Base-by-base conservation (phyloP, 2,797 vertebrate species). In the Rhinatrema bivittatum region DNA sequence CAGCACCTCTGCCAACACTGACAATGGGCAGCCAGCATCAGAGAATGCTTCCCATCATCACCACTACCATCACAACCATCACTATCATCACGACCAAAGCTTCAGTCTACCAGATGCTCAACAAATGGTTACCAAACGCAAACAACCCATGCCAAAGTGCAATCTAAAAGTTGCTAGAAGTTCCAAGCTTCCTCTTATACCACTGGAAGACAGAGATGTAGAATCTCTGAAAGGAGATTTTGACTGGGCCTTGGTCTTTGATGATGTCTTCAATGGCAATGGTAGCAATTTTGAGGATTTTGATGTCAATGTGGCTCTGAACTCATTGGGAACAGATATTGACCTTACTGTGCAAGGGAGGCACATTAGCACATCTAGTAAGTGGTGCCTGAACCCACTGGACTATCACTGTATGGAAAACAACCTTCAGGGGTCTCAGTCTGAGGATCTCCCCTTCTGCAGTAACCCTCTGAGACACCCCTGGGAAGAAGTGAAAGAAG, bases 271-370 rank as follows among this genome's bases (percentile, higher is more conserved):
- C 4, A 40, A 78, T 7, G 24, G 16, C 9, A 20, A 39, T 9
- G 85, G 81, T 44, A 87, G 86, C 73, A 88, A 80, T 46, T 90
- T 89, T 4, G 87, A 90, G 72, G 87, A 90, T 60, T 52, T 90
- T 60, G 87, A 90, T 70, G 79, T 90, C 69, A 88, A 90, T 70
- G 75, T 75, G 1, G 87, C 87, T 2, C 61, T 90, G 48, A 89
- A 81, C 69, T 80, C 87, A 10, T 67, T 89, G 16, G 83, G 79
- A 31, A 89, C 84, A 16, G 85, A 88, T 20, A 58, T 79, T 68
- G 87, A 89, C 50, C 55, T 68, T 3, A 60, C 78, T 36, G 36
- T 74, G 22, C 83, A 79, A 53, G 75, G 68, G 21, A 78, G 76
- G 62, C 74, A 72, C 23, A 27, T 56, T 1, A 39, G 50, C 1